Evolutionary conservation across 1,140 invertebrate species (phyloP).

Genomic region (Musca domestica): DNA sequence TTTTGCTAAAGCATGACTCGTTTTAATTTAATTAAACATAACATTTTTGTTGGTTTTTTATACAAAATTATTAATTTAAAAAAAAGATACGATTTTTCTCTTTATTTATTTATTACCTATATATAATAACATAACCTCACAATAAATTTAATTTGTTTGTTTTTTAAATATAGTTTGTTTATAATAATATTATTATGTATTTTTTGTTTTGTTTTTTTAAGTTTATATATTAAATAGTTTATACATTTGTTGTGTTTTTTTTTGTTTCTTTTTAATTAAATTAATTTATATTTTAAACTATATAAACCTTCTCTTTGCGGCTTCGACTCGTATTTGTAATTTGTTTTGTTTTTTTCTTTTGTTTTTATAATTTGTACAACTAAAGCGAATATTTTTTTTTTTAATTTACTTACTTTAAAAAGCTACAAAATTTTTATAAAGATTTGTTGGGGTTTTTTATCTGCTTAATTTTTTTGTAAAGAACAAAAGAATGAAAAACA

Average conservation of each 20-base stretch:
- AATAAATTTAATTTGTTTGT: conserved; percentile 24
- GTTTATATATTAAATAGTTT: conserved; percentile 3
- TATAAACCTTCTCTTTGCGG: conserved; percentile 5
- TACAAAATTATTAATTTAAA: too few species aligned
- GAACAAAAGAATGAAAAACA: background rate
- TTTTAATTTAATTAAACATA: too few species aligned
- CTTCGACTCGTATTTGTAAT: background rate
- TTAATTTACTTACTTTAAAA: background rate
- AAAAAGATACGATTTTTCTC: too few species aligned
- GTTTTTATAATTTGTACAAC: conserved; percentile 11
- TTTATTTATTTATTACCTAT: too few species aligned
- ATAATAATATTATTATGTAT: conserved; percentile 11
- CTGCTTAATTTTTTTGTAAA: background rate
- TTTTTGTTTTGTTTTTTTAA: background rate
- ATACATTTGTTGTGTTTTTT: background rate
- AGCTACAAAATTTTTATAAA: conserved; percentile 18
- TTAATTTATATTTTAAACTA: conserved; percentile 12
- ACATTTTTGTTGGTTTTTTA: too few species aligned
- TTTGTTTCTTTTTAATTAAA: conserved; percentile 11
- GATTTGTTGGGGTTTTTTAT: background rate
- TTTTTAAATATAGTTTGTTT: conserved; percentile 19
- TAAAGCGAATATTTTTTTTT: conserved; percentile 8
- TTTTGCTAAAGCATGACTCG: too few species aligned
- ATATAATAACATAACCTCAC: conserved; percentile 25
- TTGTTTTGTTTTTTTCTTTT: background rate